These are phyloP conservation scores for Diabrotica undecimpunctata DNA, from an alignment of 1,140 invertebrate genomes.

Conservation along the genomic window DNA sequence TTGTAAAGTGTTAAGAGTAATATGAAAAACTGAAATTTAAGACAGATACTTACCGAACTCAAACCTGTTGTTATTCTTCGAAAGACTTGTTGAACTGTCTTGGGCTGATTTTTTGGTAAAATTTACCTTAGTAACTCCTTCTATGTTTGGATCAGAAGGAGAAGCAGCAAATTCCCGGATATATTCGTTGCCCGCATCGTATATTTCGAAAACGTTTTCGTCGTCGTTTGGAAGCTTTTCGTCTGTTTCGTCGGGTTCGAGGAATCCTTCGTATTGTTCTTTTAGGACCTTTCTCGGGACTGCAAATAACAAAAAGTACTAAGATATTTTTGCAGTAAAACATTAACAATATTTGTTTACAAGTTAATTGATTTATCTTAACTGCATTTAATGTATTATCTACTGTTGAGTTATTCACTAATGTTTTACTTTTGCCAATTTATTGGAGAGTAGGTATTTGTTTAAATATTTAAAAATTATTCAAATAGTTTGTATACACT, in stretches of 20 bases:
- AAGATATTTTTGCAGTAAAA: too few relatives aligned
- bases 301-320: slow-evolving; percentile 41
- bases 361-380: too few relatives aligned
- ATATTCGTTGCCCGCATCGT: slow-evolving; percentile 50
- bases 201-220: slow-evolving; percentile 49
- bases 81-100: slow-evolving; percentile 26
- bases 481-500: background rate
- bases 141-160: slow-evolving; percentile 36
- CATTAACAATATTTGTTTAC: too few relatives aligned
- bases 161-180: slow-evolving; percentile 44
- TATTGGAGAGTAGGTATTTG: too few relatives aligned
- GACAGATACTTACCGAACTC: slow-evolving; percentile 32
- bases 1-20: too few relatives aligned
- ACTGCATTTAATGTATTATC: too few relatives aligned
- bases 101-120: slow-evolving; percentile 32
- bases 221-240: slow-evolving; percentile 41
- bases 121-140: slow-evolving; percentile 33
- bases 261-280: slow-evolving; percentile 68
- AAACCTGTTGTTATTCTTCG: slow-evolving; percentile 29
- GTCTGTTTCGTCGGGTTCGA: slow-evolving; percentile 68
- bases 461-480: too few relatives aligned
- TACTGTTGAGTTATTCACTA: too few relatives aligned
- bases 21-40: too few relatives aligned
- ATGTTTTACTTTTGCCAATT: too few relatives aligned
- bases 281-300: slow-evolving; percentile 80